Percentiles rank a stretch among this genome's conserved stretches.
These are phyloP conservation scores for Elysia crispata DNA, from an alignment of 2,888 invertebrate species.

Conservation along the genomic window DNA sequence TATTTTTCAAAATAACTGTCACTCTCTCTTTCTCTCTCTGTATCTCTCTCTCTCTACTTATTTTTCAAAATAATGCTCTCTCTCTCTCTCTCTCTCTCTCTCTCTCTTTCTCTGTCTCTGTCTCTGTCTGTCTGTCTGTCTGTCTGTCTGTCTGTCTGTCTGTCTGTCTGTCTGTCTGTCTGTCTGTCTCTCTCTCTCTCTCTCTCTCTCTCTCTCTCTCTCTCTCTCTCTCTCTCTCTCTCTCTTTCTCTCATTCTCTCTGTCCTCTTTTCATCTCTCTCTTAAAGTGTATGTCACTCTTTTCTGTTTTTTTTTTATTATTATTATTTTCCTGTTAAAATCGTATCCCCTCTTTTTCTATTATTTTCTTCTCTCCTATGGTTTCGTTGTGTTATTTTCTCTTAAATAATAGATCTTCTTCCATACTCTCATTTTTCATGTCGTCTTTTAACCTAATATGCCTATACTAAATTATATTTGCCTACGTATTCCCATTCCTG, in stretches of 20 bases:
- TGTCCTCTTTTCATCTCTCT: not conserved
- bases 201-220: not conserved
- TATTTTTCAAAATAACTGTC: no score
- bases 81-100: conserved; percentile 15
- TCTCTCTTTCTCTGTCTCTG: conserved; percentile 9
- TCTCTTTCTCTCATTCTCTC: not conserved
- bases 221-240: not conserved
- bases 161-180: conserved; percentile 9
- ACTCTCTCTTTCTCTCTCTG: conserved; percentile 7
- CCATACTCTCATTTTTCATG: no score
- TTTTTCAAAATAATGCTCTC: not conserved
- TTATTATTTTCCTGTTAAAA: no score
- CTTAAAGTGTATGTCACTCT: no score
- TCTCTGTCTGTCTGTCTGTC: conserved; percentile 12
- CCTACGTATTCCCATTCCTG: no score
- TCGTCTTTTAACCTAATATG: no score
- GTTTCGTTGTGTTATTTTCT: no score
- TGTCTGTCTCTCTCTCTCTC: not conserved
- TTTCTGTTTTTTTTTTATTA: no score
- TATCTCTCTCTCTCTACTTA: not conserved
- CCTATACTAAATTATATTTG: no score
- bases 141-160: conserved; percentile 9
- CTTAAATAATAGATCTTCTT: no score
- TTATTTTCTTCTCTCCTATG: no score
- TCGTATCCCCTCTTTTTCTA: no score